Percentiles rank a stretch among this genome's conserved stretches.
phyloP scores from a whole-genome alignment of 2,888 invertebrate genomes.

The Pachydiplax longipennis region DNA sequence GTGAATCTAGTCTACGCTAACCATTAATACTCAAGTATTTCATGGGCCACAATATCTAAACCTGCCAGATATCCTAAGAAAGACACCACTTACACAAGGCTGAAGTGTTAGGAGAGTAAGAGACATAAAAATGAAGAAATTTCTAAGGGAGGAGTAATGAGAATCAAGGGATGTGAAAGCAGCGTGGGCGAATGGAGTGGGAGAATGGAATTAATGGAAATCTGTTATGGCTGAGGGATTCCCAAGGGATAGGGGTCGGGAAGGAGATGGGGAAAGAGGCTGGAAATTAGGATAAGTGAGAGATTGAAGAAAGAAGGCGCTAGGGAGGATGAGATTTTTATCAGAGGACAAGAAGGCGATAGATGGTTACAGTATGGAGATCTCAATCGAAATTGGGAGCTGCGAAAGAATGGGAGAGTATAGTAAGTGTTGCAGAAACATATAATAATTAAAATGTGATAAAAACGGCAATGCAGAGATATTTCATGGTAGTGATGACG shows the following conservation, averaged over 20 bases:
- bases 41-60: too few relatives aligned
- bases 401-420: too few relatives aligned
- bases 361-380: not conserved
- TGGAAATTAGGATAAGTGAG: not conserved
- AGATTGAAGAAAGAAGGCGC: not conserved
- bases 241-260: not conserved
- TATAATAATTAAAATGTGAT: too few relatives aligned
- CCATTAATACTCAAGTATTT: too few relatives aligned
- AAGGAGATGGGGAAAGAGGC: not conserved
- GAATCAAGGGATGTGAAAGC: conserved; percentile 55
- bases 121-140: conserved; percentile 61
- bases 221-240: conserved; percentile 49
- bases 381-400: not conserved
- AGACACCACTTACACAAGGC: too few relatives aligned
- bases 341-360: not conserved
- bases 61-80: too few relatives aligned
- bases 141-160: conserved; percentile 54
- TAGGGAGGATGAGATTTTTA: not conserved
- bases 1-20: too few relatives aligned
- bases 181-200: not conserved
- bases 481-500: too few relatives aligned
- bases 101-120: too few relatives aligned
- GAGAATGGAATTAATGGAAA: conserved; percentile 49
- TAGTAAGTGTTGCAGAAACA: not conserved
- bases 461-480: too few relatives aligned